These are phyloP conservation scores for Lepilemur ruficaudatus DNA, from an alignment of 2,797 vertebrate genomes.

Conservation along the genomic window DNA sequence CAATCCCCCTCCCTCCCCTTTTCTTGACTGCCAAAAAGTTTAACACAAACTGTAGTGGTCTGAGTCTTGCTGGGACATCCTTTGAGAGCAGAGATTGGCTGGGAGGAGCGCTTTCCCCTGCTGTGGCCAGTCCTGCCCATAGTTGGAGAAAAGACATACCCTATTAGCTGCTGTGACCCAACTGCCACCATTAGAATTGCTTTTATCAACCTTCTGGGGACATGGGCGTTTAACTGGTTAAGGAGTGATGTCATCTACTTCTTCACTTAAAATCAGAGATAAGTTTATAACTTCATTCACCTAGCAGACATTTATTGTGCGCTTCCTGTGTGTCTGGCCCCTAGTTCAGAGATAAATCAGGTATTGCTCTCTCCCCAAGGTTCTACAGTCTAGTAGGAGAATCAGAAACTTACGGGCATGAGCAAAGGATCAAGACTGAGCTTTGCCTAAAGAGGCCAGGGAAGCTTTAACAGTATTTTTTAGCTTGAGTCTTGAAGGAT, in stretches of 20 bases:
- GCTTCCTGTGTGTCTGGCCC: background rate
- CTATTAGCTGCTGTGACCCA: background rate
- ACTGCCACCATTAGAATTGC: too few species aligned
- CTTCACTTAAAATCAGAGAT: background rate
- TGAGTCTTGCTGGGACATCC: background rate
- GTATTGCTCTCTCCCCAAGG: background rate
- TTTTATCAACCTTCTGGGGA: background rate
- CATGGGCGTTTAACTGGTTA: background rate
- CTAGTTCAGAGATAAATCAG: background rate
- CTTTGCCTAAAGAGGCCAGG: background rate
- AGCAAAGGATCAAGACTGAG: background rate
- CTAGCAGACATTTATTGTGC: background rate
- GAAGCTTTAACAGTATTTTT: background rate
- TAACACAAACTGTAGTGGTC: background rate
- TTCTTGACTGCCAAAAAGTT: background rate
- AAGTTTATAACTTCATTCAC: background rate
- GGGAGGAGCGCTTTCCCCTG: background rate
- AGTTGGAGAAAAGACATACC: background rate
- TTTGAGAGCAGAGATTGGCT: background rate
- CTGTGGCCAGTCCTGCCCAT: background rate
- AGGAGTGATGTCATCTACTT: background rate
- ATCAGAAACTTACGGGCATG: background rate
- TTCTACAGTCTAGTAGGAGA: background rate
- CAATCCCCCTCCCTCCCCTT: too few species aligned
- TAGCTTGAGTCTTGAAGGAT: background rate